These are phyloP conservation scores for Pararge aegeria DNA, from an alignment of 1,140 invertebrate species.

Conservation along the genomic window DNA sequence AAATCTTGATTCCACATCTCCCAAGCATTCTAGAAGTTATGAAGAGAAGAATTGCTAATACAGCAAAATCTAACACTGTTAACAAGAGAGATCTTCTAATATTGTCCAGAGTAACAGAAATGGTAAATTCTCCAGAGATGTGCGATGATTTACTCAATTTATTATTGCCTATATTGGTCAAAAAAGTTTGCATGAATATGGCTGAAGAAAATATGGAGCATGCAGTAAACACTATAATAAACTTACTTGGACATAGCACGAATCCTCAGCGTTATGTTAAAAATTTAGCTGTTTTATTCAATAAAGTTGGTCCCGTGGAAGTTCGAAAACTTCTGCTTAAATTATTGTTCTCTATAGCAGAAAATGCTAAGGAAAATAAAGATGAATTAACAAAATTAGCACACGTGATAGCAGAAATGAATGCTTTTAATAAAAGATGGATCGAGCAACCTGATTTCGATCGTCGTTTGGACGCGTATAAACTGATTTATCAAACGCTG, in stretches of 20 bases:
- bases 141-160: constrained; percentile 86
- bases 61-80: constrained; percentile 80
- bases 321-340: constrained; percentile 84
- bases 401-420: constrained; percentile 85
- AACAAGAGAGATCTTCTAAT: constrained; percentile 88
- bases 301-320: constrained; percentile 80
- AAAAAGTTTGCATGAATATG: constrained; percentile 83
- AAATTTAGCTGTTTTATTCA: constrained; percentile 84
- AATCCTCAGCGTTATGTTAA: constrained; percentile 84
- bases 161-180: constrained; percentile 87
- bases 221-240: constrained; percentile 82
- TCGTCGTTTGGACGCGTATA: constrained; percentile 87
- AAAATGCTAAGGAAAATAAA: constrained; percentile 64
- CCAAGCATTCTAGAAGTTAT: constrained; percentile 86
- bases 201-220: constrained; percentile 82
- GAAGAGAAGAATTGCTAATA: constrained; percentile 81
- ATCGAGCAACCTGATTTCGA: constrained; percentile 96
- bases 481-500: constrained; percentile 82
- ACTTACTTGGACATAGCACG: constrained; percentile 85
- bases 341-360: constrained; percentile 80
- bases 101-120: constrained; percentile 87
- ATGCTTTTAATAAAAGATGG: constrained; percentile 91
- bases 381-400: constrained; percentile 59
- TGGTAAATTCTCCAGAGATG: constrained; percentile 83
- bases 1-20: constrained; percentile 87